Evolutionary conservation across 2,797 vertebrate genomes (phyloP).

Genomic region (Yasuhikotakia modesta): DNA sequence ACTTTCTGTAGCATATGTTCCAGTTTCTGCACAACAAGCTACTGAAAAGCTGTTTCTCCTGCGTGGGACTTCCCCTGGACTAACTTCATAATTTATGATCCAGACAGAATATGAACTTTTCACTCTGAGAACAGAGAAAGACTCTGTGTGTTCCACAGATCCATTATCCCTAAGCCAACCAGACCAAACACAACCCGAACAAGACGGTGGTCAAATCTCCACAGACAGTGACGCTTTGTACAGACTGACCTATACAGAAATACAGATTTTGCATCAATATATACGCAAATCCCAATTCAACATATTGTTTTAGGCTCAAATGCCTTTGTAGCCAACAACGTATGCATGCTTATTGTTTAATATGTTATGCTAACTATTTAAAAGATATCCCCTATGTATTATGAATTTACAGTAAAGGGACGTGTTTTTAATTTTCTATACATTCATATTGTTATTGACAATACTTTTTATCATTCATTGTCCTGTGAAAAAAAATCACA

Average conservation of each 20-base stretch:
- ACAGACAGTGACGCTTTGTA: conserved; percentile 2
- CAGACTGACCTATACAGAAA: not conserved
- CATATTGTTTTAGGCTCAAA: not conserved
- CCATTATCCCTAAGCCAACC: conserved; percentile 10
- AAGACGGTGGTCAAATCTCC: not conserved
- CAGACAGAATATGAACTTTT: conserved; percentile 47
- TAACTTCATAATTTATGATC: conserved; percentile 49
- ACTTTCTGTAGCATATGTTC: conserved; percentile 36
- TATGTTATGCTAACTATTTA: too few relatives aligned
- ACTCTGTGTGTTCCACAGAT: conserved; percentile 59
- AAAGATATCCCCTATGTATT: too few relatives aligned
- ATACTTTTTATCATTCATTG: too few relatives aligned
- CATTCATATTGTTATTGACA: too few relatives aligned
- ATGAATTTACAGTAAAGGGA: too few relatives aligned
- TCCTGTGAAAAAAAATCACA: too few relatives aligned
- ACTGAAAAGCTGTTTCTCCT: conserved; percentile 42
- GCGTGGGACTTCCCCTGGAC: conserved; percentile 43
- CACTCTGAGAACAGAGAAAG: conserved; percentile 39
- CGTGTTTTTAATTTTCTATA: too few relatives aligned
- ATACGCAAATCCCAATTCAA: not conserved
- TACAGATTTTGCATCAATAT: not conserved
- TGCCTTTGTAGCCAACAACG: not conserved
- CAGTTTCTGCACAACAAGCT: not conserved
- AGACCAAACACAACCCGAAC: conserved; percentile 18
- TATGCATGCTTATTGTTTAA: too few relatives aligned